Conservation (phyloP, 1,140 invertebrate species). For the Colletes latitarsis region DNA sequence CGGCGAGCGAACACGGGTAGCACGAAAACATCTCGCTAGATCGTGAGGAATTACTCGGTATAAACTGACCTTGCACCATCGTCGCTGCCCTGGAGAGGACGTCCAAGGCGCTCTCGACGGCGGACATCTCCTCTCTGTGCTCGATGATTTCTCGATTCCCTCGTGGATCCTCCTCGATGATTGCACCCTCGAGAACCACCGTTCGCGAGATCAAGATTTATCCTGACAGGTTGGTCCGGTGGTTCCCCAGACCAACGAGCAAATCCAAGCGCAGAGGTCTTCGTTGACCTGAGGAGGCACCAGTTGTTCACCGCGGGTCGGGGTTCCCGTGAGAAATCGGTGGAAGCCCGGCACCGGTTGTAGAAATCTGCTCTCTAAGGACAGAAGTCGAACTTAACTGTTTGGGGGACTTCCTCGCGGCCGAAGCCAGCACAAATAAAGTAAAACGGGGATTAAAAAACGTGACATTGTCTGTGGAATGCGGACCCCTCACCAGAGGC, state of each 20-base stretch:
- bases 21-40: not conserved
- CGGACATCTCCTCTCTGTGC: constrained; percentile 75
- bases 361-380: constrained; percentile 39
- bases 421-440: constrained; percentile 74
- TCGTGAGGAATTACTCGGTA: constrained; percentile 10
- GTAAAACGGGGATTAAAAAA: constrained; percentile 81
- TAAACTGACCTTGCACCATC: constrained; percentile 90
- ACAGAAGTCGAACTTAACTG: constrained; percentile 67
- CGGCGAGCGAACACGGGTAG: too few relatives aligned
- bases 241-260: too few relatives aligned
- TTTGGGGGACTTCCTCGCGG: constrained; percentile 62
- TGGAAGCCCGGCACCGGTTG: constrained; percentile 14
- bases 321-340: not conserved
- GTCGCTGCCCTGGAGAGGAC: constrained; percentile 94
- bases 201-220: too few relatives aligned
- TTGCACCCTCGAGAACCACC: not conserved
- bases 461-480: constrained; percentile 82
- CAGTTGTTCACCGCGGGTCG: constrained; percentile 12
- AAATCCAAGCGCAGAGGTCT: not conserved
- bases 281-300: constrained; percentile 15
- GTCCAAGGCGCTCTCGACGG: constrained; percentile 91
- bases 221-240: too few relatives aligned
- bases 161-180: constrained; percentile 1
- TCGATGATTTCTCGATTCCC: not conserved
- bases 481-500: constrained; percentile 77